phyloP scores from a whole-genome alignment of 2,113 vertebrate genomes.

The Bubo bubo region DNA sequence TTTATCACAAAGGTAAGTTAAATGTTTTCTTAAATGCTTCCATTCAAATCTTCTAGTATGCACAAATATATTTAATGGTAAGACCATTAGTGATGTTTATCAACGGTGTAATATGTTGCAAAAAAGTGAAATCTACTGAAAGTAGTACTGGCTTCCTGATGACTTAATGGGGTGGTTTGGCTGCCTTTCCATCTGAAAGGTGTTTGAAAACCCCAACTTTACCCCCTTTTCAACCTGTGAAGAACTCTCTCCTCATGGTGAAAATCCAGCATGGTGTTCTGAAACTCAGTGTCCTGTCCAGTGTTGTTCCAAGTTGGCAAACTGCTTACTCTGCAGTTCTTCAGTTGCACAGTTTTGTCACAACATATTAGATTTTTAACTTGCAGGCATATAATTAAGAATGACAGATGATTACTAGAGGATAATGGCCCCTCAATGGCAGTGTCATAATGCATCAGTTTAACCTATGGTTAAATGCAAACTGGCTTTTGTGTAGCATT shows the following conservation, averaged over 20 bases:
- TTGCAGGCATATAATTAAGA: not conserved
- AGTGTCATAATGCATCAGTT: conserved; percentile 57
- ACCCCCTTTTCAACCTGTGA: not conserved
- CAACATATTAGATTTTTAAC: conserved; percentile 29
- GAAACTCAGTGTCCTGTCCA: not conserved
- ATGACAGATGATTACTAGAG: conserved; percentile 39
- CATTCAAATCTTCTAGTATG: not conserved
- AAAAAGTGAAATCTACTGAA: not conserved
- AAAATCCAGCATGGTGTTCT: not conserved
- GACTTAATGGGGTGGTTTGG: not conserved
- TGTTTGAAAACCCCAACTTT: not conserved
- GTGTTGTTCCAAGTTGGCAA: not conserved
- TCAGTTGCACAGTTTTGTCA: conserved; percentile 32
- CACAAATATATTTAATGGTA: not conserved
- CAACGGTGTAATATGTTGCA: not conserved
- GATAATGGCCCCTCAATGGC: conserved; percentile 5
- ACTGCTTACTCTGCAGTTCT: conserved; percentile 19
- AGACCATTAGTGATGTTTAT: not conserved
- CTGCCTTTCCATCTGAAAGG: not conserved
- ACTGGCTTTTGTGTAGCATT: not conserved
- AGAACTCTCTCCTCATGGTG: not conserved
- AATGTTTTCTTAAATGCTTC: not conserved
- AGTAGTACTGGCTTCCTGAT: not conserved
- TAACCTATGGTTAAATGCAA: conserved; percentile 1
- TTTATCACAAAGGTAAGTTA: not conserved